Conservation (phyloP, 2,888 invertebrate genomes). For the Volucella zonaria region DNA sequence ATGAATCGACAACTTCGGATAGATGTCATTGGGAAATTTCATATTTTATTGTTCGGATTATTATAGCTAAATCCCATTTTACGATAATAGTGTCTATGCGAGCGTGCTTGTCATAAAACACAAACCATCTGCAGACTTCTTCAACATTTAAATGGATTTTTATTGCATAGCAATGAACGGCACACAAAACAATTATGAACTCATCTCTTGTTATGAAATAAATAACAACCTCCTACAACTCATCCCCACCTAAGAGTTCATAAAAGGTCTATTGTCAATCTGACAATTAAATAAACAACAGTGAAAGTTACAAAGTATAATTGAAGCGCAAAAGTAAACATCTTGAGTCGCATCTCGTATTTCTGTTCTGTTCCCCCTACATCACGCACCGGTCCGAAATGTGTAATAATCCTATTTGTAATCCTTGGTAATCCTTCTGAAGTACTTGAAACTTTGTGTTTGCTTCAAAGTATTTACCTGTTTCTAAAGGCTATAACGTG, state of each 20-base stretch:
- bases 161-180: background rate
- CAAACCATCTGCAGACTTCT: background rate
- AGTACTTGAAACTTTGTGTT: no score
- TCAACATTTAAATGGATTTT: background rate
- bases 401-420: no score
- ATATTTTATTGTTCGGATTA: background rate
- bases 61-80: background rate
- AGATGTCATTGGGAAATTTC: background rate
- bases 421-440: no score
- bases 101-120: background rate
- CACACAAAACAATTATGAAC: background rate
- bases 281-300: constrained; percentile 38
- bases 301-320: constrained; percentile 31
- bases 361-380: no score
- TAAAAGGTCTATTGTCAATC: constrained; percentile 6
- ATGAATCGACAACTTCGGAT: no score
- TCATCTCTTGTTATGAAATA: background rate
- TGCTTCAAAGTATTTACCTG: no score
- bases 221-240: background rate
- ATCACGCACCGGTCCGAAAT: no score
- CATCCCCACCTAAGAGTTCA: background rate
- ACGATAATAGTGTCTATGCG: background rate
- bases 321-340: constrained; percentile 33
- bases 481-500: no score
- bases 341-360: no score